These are phyloP conservation scores for Desoria tigrina DNA, from an alignment of 2,888 invertebrate species.

Conservation along the genomic window DNA sequence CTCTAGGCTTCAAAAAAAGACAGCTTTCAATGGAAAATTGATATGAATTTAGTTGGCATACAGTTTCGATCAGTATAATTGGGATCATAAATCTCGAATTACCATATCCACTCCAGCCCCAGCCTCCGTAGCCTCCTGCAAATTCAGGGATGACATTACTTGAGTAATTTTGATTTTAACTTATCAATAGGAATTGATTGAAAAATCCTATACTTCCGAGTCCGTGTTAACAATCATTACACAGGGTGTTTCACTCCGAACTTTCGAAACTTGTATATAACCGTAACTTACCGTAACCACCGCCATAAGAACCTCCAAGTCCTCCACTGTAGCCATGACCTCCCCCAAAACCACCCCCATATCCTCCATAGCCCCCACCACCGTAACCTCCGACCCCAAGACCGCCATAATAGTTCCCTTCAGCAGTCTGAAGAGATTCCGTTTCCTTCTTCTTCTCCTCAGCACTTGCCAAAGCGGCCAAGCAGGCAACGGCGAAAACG, in stretches of 20 bases:
- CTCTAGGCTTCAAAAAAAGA: too few relatives aligned
- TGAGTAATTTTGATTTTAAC: background rate
- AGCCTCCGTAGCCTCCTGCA: constrained; percentile 16
- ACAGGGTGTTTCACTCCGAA: too few relatives aligned
- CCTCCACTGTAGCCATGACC: constrained; percentile 24
- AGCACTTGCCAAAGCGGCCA: constrained; percentile 26
- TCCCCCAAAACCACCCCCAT: constrained; percentile 21
- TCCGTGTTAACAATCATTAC: too few relatives aligned
- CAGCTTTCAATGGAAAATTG: too few relatives aligned
- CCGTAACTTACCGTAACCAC: constrained; percentile 11
- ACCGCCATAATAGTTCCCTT: constrained; percentile 40
- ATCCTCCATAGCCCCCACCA: constrained; percentile 27
- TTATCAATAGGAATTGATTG: background rate
- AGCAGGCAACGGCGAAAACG: constrained; percentile 8
- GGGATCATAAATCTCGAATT: background rate
- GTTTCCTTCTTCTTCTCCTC: constrained; percentile 29
- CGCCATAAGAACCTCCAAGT: constrained; percentile 12
- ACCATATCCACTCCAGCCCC: constrained; percentile 10
- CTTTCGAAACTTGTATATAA: too few relatives aligned
- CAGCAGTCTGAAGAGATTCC: too few relatives aligned
- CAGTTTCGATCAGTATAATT: background rate
- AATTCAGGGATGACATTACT: background rate
- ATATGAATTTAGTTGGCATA: too few relatives aligned
- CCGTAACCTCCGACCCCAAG: constrained; percentile 30
- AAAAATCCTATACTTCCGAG: too few relatives aligned